Base-by-base conservation (phyloP, 1,140 invertebrate genomes). In the Ooceraea biroi region DNA sequence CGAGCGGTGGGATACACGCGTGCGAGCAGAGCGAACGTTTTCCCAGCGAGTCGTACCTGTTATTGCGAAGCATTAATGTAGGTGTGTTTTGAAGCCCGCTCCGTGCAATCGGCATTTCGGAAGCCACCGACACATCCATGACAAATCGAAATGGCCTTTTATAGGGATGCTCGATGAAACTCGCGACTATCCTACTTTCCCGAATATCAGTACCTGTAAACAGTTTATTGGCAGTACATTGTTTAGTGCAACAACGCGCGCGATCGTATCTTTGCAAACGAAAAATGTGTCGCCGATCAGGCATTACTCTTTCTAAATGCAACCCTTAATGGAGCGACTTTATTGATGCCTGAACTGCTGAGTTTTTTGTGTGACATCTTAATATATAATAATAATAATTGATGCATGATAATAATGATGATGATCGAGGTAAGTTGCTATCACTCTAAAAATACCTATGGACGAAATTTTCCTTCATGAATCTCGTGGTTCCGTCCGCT, bases 11-110 rank as follows among this genome's bases (percentile, higher is more conserved):
- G 46, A 58, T 36, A 46, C 69, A 71, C 41, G 48, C 55, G 27
- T 11, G 19, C 25, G 44, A 61, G 22, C 36, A 61, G 55, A n/a
- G 36, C 46, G 25, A 50, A 46, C 69, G 78, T 73, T 82, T 82
- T 74, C 27, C 44, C 55, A 82, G 78, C 19, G 12, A 19, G 36
- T 60, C n/a, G 27, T 22, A 50, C 14, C 46, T 78, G 41, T 61
- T 60, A 65, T 65, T 48, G 57, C 60, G 22, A 36, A 58, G 36
- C 61, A 19, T 52, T 80, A 80, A 80, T 71, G 25, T 50, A 71
- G 76, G 30, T 66, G 19, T 66, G 57, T 71, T 80, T 69, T 69
- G 41, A 80, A 69, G 76, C 22, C 36, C n/a, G 76, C 50, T 69
- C 22, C 27, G 19, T 44, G 19, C 36, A 57, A 78, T 55, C 50